phyloP scores from a whole-genome alignment of 2,888 invertebrate species.

The Nysson spinosus region DNA sequence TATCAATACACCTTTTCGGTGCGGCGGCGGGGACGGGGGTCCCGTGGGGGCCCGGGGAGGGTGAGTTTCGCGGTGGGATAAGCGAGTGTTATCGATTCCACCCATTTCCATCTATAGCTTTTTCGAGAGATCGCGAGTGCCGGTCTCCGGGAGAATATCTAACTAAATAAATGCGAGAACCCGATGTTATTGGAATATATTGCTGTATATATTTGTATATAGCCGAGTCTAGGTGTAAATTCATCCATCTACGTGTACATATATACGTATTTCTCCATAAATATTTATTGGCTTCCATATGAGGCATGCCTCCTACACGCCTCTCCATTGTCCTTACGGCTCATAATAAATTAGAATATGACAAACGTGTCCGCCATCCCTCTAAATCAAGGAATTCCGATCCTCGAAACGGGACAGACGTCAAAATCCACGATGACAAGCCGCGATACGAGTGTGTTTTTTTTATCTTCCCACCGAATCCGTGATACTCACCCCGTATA shows the following conservation, averaged over 20 bases:
- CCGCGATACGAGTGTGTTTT: slow-evolving; percentile 13
- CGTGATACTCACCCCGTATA: slow-evolving; percentile 14
- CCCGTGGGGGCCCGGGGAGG: too few species aligned
- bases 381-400: slow-evolving; percentile 24
- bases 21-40: too few species aligned
- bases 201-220: too few species aligned
- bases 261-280: slow-evolving; percentile 19
- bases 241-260: not conserved
- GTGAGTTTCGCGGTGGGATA: too few species aligned
- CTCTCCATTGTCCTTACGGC: slow-evolving; percentile 9
- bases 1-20: too few species aligned
- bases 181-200: too few species aligned
- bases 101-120: too few species aligned
- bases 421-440: slow-evolving; percentile 12
- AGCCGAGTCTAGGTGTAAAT: not conserved
- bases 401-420: slow-evolving; percentile 12
- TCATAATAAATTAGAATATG: slow-evolving; percentile 31
- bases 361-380: slow-evolving; percentile 6
- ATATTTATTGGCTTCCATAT: slow-evolving; percentile 36
- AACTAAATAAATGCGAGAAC: too few species aligned
- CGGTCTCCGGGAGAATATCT: too few species aligned
- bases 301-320: not conserved
- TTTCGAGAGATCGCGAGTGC: too few species aligned
- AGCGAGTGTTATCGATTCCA: too few species aligned
- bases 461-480: slow-evolving; percentile 1